phyloP scores from a whole-genome alignment of 2,113 vertebrate species.

The Neotoma lepida region DNA sequence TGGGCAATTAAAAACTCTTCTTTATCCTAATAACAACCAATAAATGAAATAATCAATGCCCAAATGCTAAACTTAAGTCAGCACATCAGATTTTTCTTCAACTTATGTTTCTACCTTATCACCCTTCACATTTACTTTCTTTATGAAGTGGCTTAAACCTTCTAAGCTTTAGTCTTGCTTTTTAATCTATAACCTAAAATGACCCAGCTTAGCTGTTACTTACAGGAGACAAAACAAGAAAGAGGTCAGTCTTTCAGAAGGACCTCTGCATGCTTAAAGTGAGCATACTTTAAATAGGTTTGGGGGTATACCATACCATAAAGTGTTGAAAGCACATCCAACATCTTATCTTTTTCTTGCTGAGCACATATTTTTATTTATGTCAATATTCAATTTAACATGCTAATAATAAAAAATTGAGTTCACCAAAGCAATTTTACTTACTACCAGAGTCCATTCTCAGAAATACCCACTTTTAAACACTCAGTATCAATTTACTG shows the following conservation, averaged over 20 bases:
- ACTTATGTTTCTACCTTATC: not conserved
- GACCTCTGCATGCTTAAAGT: not conserved
- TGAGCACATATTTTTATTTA: conserved; percentile 1
- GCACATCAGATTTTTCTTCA: not conserved
- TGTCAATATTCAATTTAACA: not conserved
- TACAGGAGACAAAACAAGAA: not conserved
- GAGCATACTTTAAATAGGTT: not conserved
- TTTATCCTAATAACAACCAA: not conserved
- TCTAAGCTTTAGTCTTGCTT: not conserved
- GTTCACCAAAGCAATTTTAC: not conserved
- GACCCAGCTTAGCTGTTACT: conserved; percentile 10
- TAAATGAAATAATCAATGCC: not conserved
- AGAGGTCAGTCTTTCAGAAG: not conserved
- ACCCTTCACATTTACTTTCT: not conserved
- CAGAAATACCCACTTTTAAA: conserved; percentile 12
- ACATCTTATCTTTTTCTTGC: not conserved
- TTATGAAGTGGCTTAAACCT: not conserved
- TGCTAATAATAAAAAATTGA: not conserved
- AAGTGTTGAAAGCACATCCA: not conserved
- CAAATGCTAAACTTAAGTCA: not conserved
- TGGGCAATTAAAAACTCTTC: not conserved
- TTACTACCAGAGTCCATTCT: not conserved
- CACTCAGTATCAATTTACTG: not conserved
- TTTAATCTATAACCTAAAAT: not conserved
- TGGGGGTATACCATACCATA: not conserved